Evolutionary conservation across 2,113 vertebrate species (phyloP), one percentile per base, ranked within the genome.

Genomic region (Zonotrichia leucophrys): DNA sequence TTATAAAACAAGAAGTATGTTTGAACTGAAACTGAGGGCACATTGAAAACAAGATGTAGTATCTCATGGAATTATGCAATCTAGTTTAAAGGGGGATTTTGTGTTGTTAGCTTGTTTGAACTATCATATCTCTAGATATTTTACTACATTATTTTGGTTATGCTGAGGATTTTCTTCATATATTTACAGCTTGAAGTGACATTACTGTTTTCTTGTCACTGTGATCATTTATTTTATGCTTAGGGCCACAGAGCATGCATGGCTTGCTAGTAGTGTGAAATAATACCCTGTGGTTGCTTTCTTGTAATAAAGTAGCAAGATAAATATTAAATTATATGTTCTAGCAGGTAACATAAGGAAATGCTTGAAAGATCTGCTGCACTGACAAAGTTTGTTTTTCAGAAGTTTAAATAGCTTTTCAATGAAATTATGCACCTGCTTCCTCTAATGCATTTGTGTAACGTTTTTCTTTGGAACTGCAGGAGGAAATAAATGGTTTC

Each of bases 401-500:
- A 85, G 50, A 91, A 67, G 67, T 55, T 85, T 77, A 44, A 91
- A 60, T 89, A 80, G n/a, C 52, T 89, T 91, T 91, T 88, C 59
- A 92, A 67, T 90, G 22, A 77, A 78, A 90, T 81, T 49, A 82
- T 17, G 75, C 50, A 93, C 76, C 64, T 87, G 66, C 73, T 96
- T 97, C 93, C 94, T 96, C 35, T 72, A 86, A 76, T 74, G 41
- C 74, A 53, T 86, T 94, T 90, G 68, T 91, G 52, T 83, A 90
- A 70, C 18, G 7, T 16, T 95, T 96, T 96, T 96, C 92, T 92
- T 90, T 94, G 92, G 92, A 96, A 93, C 60, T 90, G 56, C 12
- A 95, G 47, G 83, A 95, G 90, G 96, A 97, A 96, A 86, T 92
- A 95, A 94, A 92, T 56, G 72, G 44, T 63, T 93, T 86, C 64